These are phyloP conservation scores for Agapostemon virescens DNA, from an alignment of 2,888 invertebrate species.

Conservation along the genomic window DNA sequence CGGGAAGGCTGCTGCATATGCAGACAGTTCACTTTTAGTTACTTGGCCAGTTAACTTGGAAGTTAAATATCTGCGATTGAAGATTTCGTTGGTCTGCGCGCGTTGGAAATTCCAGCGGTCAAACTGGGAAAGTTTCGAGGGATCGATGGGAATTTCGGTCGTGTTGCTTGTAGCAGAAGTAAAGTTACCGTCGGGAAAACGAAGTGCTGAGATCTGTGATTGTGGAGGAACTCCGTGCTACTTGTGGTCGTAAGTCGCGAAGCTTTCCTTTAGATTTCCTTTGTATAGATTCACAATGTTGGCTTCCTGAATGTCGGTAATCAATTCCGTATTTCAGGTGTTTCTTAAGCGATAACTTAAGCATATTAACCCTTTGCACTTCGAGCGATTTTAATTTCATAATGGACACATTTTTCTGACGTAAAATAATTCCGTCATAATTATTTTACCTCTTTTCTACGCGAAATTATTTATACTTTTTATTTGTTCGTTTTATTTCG, in stretches of 20 bases:
- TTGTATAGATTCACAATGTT: not conserved
- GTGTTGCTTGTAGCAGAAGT: not conserved
- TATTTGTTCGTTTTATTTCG: too few species aligned
- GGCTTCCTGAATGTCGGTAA: not conserved
- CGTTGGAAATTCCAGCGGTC: slow-evolving; percentile 1
- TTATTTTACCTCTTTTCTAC: too few species aligned
- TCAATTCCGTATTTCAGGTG: not conserved
- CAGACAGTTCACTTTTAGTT: not conserved
- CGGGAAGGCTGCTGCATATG: not conserved
- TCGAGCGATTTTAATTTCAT: too few species aligned
- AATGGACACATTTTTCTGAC: too few species aligned
- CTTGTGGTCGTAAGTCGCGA: slow-evolving; percentile 5
- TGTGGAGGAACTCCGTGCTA: not conserved
- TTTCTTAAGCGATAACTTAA: too few species aligned
- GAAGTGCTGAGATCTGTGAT: slow-evolving; percentile 8
- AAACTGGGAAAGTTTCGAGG: not conserved
- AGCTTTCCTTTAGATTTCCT: not conserved
- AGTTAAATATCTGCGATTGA: slow-evolving; percentile 10
- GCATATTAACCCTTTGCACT: too few species aligned
- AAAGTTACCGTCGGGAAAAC: slow-evolving; percentile 9
- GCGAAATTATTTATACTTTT: too few species aligned
- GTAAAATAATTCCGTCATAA: too few species aligned
- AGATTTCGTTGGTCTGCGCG: slow-evolving; percentile 1
- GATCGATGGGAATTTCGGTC: slow-evolving; percentile 16
- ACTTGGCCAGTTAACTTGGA: not conserved